These are phyloP conservation scores for Andricus quercusramuli DNA, from an alignment of 2,888 invertebrate genomes.

Conservation along the genomic window DNA sequence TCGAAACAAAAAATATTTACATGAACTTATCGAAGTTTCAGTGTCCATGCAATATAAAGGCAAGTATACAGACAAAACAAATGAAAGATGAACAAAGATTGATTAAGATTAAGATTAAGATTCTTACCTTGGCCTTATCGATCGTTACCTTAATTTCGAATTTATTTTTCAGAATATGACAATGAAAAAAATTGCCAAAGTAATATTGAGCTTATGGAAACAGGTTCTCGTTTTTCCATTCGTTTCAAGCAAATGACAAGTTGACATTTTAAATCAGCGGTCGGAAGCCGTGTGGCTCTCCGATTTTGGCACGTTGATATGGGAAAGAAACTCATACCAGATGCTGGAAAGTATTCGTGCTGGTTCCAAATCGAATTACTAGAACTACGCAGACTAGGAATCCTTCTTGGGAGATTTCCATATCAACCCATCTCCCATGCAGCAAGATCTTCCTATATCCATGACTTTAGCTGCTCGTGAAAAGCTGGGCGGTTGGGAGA, in stretches of 20 bases:
- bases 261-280: slow-evolving; percentile 44
- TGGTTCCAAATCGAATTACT: slow-evolving; percentile 55
- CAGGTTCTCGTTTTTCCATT: not conserved
- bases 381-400: slow-evolving; percentile 42
- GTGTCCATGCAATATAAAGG: too few species aligned
- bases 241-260: not conserved
- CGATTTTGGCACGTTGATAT: slow-evolving; percentile 41
- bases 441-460: slow-evolving; percentile 54
- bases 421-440: slow-evolving; percentile 59
- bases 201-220: not conserved
- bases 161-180: too few species aligned
- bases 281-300: slow-evolving; percentile 18
- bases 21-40: too few species aligned
- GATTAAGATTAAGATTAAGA: too few species aligned
- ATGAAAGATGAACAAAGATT: too few species aligned
- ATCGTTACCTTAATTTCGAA: too few species aligned
- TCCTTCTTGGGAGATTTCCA: slow-evolving; percentile 61
- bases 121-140: too few species aligned
- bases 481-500: slow-evolving; percentile 56
- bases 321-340: slow-evolving; percentile 46
- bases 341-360: slow-evolving; percentile 47
- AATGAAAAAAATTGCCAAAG: not conserved
- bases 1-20: too few species aligned
- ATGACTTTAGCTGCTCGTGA: slow-evolving; percentile 61
- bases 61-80: too few species aligned